Evolutionary conservation across 2,797 vertebrate genomes (phyloP).

Genomic region (Artibeus lituratus): DNA sequence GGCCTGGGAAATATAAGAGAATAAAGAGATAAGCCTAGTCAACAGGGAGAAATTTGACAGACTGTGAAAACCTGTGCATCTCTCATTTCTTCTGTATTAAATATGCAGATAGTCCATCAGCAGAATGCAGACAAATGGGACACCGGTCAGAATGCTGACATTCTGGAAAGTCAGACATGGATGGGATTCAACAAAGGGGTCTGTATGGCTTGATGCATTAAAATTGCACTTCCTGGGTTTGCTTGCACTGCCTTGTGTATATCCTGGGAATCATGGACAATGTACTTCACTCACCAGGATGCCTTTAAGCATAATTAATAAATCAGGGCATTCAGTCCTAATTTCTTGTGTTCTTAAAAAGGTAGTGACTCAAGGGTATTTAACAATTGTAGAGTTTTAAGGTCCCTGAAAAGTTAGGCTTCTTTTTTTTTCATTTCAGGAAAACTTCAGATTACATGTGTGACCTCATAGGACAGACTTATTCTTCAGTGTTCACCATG

Average conservation of each 20-base stretch:
- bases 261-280: not conserved
- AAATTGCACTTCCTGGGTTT: not conserved
- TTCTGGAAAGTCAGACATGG: not conserved
- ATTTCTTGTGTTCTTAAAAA: slow-evolving; percentile 22
- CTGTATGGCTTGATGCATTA: not conserved
- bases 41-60: not conserved
- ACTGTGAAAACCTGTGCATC: not conserved
- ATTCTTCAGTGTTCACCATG: not conserved
- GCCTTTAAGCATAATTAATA: slow-evolving; percentile 46
- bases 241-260: not conserved
- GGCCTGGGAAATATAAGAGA: not conserved
- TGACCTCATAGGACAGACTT: not conserved
- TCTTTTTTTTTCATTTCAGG: not conserved
- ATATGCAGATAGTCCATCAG: not conserved
- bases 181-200: not conserved
- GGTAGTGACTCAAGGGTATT: not conserved
- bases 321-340: not conserved
- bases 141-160: not conserved
- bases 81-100: not conserved
- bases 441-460: not conserved
- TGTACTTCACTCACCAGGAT: not conserved
- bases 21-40: not conserved
- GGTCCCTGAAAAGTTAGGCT: not conserved
- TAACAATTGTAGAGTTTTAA: not conserved
- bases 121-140: not conserved